These are phyloP conservation scores for Trogon melanurus DNA, from an alignment of 2,113 vertebrate species.

Conservation along the genomic window DNA sequence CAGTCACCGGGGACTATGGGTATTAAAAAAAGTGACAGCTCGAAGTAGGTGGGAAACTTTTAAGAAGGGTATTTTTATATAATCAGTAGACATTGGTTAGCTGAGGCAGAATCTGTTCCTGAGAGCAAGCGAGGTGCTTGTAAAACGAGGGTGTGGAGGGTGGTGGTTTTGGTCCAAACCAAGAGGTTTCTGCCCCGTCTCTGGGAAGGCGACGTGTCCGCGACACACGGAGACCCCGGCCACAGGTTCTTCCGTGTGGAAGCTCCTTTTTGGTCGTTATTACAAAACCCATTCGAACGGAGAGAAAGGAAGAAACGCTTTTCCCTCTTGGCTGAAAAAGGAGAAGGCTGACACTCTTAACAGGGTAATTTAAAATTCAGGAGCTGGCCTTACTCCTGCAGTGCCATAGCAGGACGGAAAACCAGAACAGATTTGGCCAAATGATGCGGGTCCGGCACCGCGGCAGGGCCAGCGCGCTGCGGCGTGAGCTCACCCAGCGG, in stretches of 20 bases:
- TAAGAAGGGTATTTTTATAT: not conserved
- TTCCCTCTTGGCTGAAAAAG: not conserved
- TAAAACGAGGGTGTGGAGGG: accelerated
- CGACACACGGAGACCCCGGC: not conserved
- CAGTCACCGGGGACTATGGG: not conserved
- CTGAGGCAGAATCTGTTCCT: not conserved
- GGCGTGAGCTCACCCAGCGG: not conserved
- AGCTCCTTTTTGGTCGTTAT: not conserved
- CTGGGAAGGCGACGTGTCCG: accelerated
- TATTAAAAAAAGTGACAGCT: not conserved
- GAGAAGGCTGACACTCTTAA: not conserved
- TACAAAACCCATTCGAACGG: not conserved
- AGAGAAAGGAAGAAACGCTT: not conserved
- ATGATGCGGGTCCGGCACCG: accelerated
- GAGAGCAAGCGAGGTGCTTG: not conserved
- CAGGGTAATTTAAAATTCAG: not conserved
- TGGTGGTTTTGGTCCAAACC: not conserved
- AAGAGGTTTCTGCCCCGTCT: not conserved
- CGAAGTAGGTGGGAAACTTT: not conserved
- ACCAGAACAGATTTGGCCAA: not conserved
- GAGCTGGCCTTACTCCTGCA: not conserved
- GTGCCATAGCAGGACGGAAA: not conserved
- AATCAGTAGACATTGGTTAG: not conserved
- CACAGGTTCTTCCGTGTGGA: not conserved
- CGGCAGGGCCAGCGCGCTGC: not conserved